Base-by-base conservation (phyloP, 2,888 invertebrate genomes). In the Tetrapedia diversipes region DNA sequence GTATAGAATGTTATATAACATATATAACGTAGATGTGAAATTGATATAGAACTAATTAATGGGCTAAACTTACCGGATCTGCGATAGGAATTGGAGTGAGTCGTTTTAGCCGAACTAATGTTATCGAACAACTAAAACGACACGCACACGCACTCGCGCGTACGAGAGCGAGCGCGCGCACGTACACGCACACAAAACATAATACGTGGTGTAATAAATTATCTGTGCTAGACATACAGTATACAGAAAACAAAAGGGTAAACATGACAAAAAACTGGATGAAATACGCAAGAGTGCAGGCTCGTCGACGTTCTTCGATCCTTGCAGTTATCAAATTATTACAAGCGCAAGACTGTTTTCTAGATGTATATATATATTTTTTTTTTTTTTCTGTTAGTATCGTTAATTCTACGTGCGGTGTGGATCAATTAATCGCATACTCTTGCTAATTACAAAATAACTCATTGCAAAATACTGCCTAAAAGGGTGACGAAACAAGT, bases 1-100 rank as follows among this genome's bases (percentile, higher is more conserved):
- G n/a, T 53, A 32, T 19, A 7, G 10, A 4, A 16, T 0, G 16
- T 27, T 51, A 51, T 51, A 39, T 29, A 56, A 27, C 43, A 65
- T 43, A 54, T 43, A 14, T 34, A 54, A 34, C 32, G 19, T 34
- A 34, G 34, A 34, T n/a, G 32, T 53, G 24, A 54, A 34, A 22
- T 34, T n/a, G 32, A 54, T 65, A 47, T 67, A 60, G 61, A 74
- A 24, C 53, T 67, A 86, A 85, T 86, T 74, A 83, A 81, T 86
- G 76, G 73, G 76, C 85, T 80, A 84, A 86, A 90, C 90, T 89
- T 90, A 90, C 90, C 90, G 83, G 88, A 85, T 86, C 84, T 86
- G 83, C 85, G 76, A 86, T 89, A 87, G 86, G 88, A 86, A 87
- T 88, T 87, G 86, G 81, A 86, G 85, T 86, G 83, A 88, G 86